Base-by-base conservation (phyloP, 2,797 vertebrate species). In the Sebastes itinus region DNA sequence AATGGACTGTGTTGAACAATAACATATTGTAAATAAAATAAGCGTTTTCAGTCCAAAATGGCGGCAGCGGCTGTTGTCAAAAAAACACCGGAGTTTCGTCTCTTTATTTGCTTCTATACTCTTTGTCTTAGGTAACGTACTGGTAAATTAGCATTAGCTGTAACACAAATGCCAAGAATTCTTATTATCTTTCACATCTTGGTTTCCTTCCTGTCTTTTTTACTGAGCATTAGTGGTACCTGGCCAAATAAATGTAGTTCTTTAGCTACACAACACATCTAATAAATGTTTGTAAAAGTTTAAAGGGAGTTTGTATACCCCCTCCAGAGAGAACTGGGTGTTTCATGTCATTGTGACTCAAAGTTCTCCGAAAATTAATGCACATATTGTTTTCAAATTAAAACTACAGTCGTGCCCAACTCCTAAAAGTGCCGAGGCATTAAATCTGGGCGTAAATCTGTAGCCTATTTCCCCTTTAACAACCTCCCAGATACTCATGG, bases 401-500 rank as follows among this genome's bases (percentile, higher is more conserved):
- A 72, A 64, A 23, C 52, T 20, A 13, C 20, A 27, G 22, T 10
- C 13, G 2, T 25, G 13, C 5, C 67, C 62, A n/a, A 9, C 9
- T 63, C 6, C 60, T 56, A 32, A 72, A 75, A 70, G 18, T 56
- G 7, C 72, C 32, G 56, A 56, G 35, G 32, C 33, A 33, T 66
- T 25, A 72, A 42, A 66, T 60, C 6, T 32, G 49, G 16, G 63
- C 18, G 30, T n/a, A 27, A 72, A 78, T 81, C 30, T 75, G 33
- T n/a, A 13, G n/a, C 28, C 32, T 18, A 4, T 12, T 5, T 6
- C 13, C 60, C 60, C 30, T 16, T 20, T 35, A 69, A 14, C 55
- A 54, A 52, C 68, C 78, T 67, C 67, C 38, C 75, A 63, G 75
- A 83, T 78, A 83, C 49, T 69, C 75, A 18, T 56, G 42, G 20